phyloP scores from a whole-genome alignment of 1,140 invertebrate genomes.

The Potamilus streckersoni region DNA sequence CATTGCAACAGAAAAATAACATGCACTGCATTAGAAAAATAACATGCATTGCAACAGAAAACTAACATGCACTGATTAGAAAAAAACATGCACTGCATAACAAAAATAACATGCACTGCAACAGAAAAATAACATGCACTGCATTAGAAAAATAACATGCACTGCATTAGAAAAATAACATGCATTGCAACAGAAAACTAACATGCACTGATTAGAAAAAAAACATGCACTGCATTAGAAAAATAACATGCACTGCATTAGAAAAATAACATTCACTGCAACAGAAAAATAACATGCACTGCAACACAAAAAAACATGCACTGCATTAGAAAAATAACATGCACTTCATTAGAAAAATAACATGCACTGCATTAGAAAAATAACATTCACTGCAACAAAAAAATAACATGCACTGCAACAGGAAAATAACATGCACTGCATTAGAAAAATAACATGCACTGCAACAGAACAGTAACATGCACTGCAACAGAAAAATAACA shows the following conservation, averaged over 20 bases:
- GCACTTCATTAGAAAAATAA: too few relatives aligned
- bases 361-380: too few relatives aligned
- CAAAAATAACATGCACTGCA: background rate
- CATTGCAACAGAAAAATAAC: constrained; percentile 46
- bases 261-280: constrained; percentile 52
- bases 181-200: too few relatives aligned
- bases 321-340: too few relatives aligned
- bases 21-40: background rate
- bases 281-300: too few relatives aligned
- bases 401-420: too few relatives aligned
- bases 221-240: constrained; percentile 62
- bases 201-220: constrained; percentile 42
- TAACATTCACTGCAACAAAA: too few relatives aligned
- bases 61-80: constrained; percentile 62
- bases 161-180: constrained; percentile 38
- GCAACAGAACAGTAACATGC: constrained; percentile 6
- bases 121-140: constrained; percentile 62
- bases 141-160: constrained; percentile 8
- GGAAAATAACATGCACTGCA: background rate
- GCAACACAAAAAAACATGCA: too few relatives aligned
- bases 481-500: constrained; percentile 38
- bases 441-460: constrained; percentile 60
- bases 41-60: constrained; percentile 46
- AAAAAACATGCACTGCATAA: too few relatives aligned
- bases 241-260: background rate